Evolutionary conservation across 2,113 vertebrate genomes (phyloP).

Genomic region (Heterotilapia buettikoferi): DNA sequence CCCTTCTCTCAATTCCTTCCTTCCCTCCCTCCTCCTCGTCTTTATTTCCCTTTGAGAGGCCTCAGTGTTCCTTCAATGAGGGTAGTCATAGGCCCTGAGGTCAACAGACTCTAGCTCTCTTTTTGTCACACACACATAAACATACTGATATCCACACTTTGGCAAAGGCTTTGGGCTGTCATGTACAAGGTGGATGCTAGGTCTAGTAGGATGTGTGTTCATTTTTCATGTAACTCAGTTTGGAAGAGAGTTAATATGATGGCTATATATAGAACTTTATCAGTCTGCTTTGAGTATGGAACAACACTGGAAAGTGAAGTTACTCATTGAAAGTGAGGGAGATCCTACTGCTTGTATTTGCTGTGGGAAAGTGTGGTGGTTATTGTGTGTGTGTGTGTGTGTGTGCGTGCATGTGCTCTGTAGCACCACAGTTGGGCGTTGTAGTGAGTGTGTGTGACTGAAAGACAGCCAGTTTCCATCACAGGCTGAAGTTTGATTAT

Average conservation of each 20-base stretch:
- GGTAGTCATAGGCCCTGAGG: neutral
- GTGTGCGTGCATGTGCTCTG: neutral
- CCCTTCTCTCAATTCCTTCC: neutral
- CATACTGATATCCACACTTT: neutral
- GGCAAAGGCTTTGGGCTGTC: neutral
- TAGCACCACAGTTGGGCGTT: neutral
- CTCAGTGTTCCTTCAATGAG: neutral
- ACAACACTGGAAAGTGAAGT: neutral
- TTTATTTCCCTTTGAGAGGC: neutral
- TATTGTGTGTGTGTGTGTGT: neutral
- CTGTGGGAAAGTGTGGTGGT: neutral
- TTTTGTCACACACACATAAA: neutral
- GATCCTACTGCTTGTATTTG: neutral
- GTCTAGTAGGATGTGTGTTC: constrained; percentile 40
- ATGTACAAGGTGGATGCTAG: constrained; percentile 16
- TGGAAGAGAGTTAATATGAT: constrained; percentile 10
- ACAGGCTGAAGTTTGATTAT: constrained; percentile 30
- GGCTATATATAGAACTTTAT: constrained; percentile 29
- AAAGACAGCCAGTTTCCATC: constrained; percentile 34
- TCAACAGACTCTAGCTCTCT: neutral
- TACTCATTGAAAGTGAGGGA: neutral
- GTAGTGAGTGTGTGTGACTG: neutral
- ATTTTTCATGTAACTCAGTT: constrained; percentile 39
- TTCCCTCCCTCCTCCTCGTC: neutral
- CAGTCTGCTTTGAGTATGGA: neutral